These are phyloP conservation scores for Caenorhabditis macrosperma DNA, from an alignment of 2,888 invertebrate species.

Conservation along the genomic window DNA sequence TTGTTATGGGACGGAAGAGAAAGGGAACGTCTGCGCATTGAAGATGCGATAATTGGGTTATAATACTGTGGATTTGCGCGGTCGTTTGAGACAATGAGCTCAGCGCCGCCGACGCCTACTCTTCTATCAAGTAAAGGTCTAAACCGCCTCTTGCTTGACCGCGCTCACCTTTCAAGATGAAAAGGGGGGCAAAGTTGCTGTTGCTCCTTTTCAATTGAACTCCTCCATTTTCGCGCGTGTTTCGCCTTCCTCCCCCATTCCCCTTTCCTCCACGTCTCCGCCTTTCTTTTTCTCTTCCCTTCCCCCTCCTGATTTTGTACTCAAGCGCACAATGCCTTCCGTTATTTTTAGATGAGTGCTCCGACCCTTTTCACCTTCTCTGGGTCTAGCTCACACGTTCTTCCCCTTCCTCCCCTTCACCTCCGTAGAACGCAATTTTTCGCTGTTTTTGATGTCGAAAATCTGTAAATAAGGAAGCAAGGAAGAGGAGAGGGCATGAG, in stretches of 20 bases:
- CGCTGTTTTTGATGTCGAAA: too few relatives aligned
- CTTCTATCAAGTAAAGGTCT: not conserved
- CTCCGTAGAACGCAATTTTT: too few relatives aligned
- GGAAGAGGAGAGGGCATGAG: too few relatives aligned
- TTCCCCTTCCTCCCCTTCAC: not conserved
- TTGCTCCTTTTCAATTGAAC: constrained; percentile 23
- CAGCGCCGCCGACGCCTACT: not conserved
- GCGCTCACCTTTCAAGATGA: constrained; percentile 13
- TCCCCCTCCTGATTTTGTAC: constrained; percentile 27
- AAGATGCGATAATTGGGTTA: not conserved
- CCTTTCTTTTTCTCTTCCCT: constrained; percentile 12
- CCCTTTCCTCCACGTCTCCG: not conserved
- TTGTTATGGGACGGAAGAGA: not conserved
- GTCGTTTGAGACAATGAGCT: not conserved
- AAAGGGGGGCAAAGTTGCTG: not conserved
- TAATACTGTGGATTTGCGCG: not conserved
- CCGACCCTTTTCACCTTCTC: not conserved
- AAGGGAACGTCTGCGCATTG: constrained; percentile 1
- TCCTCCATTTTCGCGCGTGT: not conserved
- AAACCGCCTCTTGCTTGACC: constrained; percentile 21
- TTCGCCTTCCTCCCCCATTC: too few relatives aligned
- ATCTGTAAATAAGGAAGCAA: too few relatives aligned
- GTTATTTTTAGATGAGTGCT: not conserved
- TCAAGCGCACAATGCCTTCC: constrained; percentile 10
- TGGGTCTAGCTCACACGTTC: not conserved